Percentiles rank a stretch among this genome's conserved stretches.
Evolutionary conservation across 1,140 invertebrate species (phyloP).

Genomic region (Uloborus diversus): DNA sequence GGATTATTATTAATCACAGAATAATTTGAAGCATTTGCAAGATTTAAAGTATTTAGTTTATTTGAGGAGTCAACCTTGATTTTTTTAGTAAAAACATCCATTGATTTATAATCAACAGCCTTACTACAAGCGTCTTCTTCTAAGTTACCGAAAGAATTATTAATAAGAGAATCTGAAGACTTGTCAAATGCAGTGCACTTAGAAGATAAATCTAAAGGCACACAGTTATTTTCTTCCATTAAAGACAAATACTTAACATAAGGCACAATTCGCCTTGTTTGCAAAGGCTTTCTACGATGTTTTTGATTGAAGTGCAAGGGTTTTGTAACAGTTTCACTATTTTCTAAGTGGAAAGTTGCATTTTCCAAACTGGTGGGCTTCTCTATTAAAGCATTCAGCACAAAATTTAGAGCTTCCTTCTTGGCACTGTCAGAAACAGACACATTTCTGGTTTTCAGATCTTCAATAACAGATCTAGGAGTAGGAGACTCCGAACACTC

Average conservation of each 20-base stretch:
- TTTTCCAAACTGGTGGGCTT: slow-evolving; percentile 14
- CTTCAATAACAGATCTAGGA: too few species aligned
- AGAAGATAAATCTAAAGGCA: slow-evolving; percentile 47
- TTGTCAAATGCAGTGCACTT: background rate
- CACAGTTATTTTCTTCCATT: slow-evolving; percentile 40
- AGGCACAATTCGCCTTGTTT: slow-evolving; percentile 56
- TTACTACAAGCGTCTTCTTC: background rate
- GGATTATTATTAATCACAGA: background rate
- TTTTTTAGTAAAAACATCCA: too few species aligned
- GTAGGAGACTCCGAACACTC: background rate
- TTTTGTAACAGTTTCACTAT: background rate
- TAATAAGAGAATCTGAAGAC: background rate
- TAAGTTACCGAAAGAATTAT: background rate
- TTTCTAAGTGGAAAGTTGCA: background rate
- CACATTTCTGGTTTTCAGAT: background rate
- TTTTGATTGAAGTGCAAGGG: slow-evolving; percentile 10
- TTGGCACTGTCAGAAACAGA: background rate
- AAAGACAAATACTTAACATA: slow-evolving; percentile 55
- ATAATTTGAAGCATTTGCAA: background rate
- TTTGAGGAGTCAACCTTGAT: background rate
- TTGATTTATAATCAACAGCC: background rate
- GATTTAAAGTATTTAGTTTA: background rate
- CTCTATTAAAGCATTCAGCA: slow-evolving; percentile 25
- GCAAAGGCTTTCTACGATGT: slow-evolving; percentile 43
- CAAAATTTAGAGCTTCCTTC: slow-evolving; percentile 33